phyloP scores from a whole-genome alignment of 2,797 vertebrate genomes.

The Distichodus sexfasciatus region DNA sequence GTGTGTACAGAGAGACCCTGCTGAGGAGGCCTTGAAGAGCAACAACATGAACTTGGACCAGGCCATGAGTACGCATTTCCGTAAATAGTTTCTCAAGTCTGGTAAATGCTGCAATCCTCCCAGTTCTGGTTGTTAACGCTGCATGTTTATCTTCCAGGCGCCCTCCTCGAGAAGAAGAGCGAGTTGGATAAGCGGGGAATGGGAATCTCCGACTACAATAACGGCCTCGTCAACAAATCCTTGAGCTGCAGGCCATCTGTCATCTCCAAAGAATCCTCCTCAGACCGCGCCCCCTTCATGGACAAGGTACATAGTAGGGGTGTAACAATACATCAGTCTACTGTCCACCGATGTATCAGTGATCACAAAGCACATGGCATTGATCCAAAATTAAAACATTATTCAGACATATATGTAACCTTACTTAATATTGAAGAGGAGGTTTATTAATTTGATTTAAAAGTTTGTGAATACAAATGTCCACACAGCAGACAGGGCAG shows the following conservation, averaged over 20 bases:
- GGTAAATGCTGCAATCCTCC: background rate
- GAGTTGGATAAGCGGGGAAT: conserved; percentile 97
- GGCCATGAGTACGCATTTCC: conserved; percentile 93
- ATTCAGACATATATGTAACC: no score
- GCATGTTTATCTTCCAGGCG: conserved; percentile 68
- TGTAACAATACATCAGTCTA: no score
- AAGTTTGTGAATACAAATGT: no score
- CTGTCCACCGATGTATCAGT: no score
- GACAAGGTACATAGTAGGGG: no score
- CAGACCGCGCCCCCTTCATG: conserved; percentile 88
- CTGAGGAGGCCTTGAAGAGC: conserved; percentile 98
- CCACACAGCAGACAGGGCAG: no score
- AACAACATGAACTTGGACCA: conserved; percentile 98
- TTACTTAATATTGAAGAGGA: no score
- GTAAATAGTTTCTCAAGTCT: background rate
- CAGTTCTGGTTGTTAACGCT: no score
- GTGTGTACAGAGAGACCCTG: conserved; percentile 89
- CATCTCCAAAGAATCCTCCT: conserved; percentile 97
- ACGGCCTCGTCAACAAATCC: conserved; percentile 88
- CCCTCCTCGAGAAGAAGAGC: conserved; percentile 98
- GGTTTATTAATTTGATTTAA: no score
- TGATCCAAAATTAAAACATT: no score
- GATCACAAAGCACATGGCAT: no score
- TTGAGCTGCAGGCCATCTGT: conserved; percentile 89
- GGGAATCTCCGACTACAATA: conserved; percentile 94